These are phyloP conservation scores for Athene cunicularia DNA, from an alignment of 2,113 vertebrate species.

Conservation along the genomic window DNA sequence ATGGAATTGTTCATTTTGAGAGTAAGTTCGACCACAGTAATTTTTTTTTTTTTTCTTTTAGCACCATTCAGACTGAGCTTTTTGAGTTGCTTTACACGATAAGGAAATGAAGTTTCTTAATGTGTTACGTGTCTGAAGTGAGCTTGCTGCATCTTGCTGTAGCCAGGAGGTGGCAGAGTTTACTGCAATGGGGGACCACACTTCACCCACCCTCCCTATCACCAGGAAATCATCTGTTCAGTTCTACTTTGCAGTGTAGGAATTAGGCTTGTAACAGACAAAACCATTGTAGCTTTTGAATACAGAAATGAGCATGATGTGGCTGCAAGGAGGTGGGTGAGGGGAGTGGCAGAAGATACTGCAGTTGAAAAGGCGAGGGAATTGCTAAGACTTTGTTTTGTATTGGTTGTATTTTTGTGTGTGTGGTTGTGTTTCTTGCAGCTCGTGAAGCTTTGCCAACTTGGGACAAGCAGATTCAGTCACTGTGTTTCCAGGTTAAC, in stretches of 20 bases:
- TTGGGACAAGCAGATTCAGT: constrained; percentile 99
- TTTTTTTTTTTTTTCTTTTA: not conserved
- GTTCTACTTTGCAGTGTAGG: not conserved
- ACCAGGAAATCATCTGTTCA: not conserved
- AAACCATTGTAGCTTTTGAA: not conserved
- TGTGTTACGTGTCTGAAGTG: not conserved
- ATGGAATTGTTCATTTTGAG: constrained; percentile 98
- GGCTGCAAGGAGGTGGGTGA: not conserved
- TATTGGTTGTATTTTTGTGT: not conserved
- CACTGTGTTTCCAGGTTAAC: constrained; percentile 98
- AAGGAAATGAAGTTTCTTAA: not conserved
- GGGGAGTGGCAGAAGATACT: not conserved
- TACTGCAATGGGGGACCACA: not conserved
- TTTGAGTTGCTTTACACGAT: not conserved
- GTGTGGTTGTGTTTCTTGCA: constrained; percentile 22
- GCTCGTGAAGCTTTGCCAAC: constrained; percentile 97
- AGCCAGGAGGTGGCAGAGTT: constrained; percentile 39
- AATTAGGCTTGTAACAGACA: not conserved
- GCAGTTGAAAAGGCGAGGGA: not conserved
- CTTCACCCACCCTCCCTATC: not conserved
- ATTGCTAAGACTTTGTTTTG: not conserved
- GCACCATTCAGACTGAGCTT: not conserved
- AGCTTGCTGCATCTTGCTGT: rapidly evolving
- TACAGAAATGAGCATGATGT: not conserved
- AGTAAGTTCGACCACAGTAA: constrained; percentile 79